Evolutionary conservation across 2,888 invertebrate genomes (phyloP).

Genomic region (Acanthacorydalis orientalis): DNA sequence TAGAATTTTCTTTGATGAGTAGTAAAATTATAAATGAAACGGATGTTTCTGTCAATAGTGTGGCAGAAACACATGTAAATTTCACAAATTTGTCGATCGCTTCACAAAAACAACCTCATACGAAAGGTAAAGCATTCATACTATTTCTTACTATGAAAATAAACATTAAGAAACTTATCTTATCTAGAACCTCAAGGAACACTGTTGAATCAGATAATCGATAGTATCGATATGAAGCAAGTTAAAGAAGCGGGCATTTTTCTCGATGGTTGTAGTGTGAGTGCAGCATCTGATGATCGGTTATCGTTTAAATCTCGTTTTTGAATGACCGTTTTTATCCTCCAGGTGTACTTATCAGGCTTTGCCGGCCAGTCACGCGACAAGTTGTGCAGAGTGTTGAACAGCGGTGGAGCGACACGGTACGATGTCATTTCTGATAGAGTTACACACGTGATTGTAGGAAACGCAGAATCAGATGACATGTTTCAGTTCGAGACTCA

Average conservation of each 20-base stretch:
- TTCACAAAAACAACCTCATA: neutral
- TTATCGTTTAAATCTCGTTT: no score
- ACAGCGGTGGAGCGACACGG: constrained; percentile 69
- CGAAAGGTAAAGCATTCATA: no score
- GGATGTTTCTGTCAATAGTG: no score
- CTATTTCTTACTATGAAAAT: no score
- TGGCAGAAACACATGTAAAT: no score
- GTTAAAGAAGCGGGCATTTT: constrained; percentile 62
- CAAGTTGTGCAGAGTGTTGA: constrained; percentile 50
- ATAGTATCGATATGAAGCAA: constrained; percentile 40
- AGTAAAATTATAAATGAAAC: no score
- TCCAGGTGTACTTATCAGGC: constrained; percentile 51
- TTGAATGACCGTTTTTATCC: no score
- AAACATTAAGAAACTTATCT: no score
- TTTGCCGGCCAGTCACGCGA: constrained; percentile 44
- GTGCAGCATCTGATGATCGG: constrained; percentile 14
- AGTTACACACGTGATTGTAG: constrained; percentile 66
- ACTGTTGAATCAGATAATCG: constrained; percentile 17
- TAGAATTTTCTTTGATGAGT: no score
- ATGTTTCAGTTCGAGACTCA: constrained; percentile 14
- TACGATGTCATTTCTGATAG: constrained; percentile 58
- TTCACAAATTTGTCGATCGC: neutral
- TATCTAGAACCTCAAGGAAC: neutral
- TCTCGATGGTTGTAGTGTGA: constrained; percentile 76
- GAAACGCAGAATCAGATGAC: constrained; percentile 34